Conservation (phyloP, 2,113 vertebrate species). For the Salvelinus sp. region DNA sequence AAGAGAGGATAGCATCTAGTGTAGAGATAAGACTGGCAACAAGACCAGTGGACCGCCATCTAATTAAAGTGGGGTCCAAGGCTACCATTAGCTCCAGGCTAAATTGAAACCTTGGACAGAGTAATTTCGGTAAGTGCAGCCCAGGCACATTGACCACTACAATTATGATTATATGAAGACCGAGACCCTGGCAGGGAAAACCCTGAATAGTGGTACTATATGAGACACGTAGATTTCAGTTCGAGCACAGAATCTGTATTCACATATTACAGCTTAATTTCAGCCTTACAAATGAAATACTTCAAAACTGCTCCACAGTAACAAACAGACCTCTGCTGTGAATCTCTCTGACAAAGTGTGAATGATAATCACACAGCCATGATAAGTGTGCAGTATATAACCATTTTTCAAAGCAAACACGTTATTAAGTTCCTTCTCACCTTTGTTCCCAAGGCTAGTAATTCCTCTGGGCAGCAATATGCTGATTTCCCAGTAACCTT, state of each 20-base stretch:
- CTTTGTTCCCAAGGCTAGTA: conserved; percentile 47
- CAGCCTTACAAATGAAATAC: too few species aligned
- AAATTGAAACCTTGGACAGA: conserved; percentile 53
- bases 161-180: conserved; percentile 51
- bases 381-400: too few species aligned
- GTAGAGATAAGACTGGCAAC: too few species aligned
- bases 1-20: background rate
- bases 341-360: too few species aligned
- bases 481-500: conserved; percentile 55
- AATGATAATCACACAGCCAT: too few species aligned
- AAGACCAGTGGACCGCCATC: background rate
- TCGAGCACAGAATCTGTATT: too few species aligned
- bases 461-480: conserved; percentile 22
- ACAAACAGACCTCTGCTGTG: too few species aligned
- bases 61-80: background rate
- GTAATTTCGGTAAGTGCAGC: conserved; percentile 50
- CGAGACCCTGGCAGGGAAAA: too few species aligned
- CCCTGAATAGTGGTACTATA: too few species aligned
- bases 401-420: conserved; percentile 4
- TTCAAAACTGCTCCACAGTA: too few species aligned
- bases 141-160: conserved; percentile 20
- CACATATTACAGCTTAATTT: too few species aligned
- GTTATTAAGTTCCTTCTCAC: conserved; percentile 53
- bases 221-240: too few species aligned
- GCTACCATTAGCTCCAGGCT: conserved; percentile 47